These are phyloP conservation scores for Caenorhabditis virilis DNA, from an alignment of 2,888 invertebrate genomes.

Conservation along the genomic window DNA sequence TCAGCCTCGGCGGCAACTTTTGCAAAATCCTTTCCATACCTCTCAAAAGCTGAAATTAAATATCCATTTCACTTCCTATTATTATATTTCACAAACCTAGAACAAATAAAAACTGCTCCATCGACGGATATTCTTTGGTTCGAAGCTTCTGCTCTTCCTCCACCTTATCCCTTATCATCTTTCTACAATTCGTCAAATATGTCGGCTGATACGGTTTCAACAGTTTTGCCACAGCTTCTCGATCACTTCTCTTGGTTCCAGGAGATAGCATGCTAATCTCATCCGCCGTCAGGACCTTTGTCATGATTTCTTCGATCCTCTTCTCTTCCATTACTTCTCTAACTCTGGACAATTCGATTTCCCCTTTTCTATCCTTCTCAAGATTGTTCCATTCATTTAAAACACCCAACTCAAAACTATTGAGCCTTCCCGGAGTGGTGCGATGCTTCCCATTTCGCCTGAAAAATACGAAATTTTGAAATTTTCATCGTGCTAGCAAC, in stretches of 20 bases:
- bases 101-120: too few species aligned
- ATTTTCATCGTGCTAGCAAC: too few species aligned
- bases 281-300: not conserved
- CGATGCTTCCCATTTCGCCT: slow-evolving; percentile 5
- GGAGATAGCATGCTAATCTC: not conserved
- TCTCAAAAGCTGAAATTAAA: too few species aligned
- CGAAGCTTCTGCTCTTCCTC: too few species aligned
- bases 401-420: not conserved
- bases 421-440: not conserved
- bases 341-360: not conserved
- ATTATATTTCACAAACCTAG: too few species aligned
- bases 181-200: not conserved
- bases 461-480: not conserved
- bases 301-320: not conserved
- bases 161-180: too few species aligned
- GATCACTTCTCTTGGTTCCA: not conserved
- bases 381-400: slow-evolving; percentile 3
- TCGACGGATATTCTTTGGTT: too few species aligned
- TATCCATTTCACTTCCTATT: too few species aligned
- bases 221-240: not conserved
- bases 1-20: too few species aligned
- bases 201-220: not conserved
- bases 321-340: not conserved
- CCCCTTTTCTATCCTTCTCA: not conserved
- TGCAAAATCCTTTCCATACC: too few species aligned